These are phyloP conservation scores for Aldrovandia affinis DNA, from an alignment of 2,797 vertebrate genomes.

Conservation along the genomic window DNA sequence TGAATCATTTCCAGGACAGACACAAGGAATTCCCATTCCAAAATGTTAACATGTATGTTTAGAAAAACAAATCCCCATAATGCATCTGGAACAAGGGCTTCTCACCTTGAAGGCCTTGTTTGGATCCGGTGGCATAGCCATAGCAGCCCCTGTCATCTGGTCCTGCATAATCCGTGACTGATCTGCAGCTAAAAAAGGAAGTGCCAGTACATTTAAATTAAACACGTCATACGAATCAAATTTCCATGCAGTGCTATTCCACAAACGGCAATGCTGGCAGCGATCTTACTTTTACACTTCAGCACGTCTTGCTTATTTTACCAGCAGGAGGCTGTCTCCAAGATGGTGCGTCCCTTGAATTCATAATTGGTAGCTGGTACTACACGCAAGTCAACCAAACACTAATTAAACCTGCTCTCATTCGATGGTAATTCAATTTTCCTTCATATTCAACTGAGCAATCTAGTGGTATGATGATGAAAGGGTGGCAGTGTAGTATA, in stretches of 20 bases:
- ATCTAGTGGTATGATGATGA: not conserved
- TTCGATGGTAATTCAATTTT: not conserved
- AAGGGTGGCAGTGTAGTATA: too few relatives aligned
- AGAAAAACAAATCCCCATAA: too few relatives aligned
- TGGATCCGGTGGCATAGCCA: conserved; percentile 83
- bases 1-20: not conserved
- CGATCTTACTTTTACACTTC: not conserved
- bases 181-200: conserved; percentile 70
- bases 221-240: not conserved
- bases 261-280: not conserved
- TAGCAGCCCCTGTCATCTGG: conserved; percentile 80
- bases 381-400: not conserved
- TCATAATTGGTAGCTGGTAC: not conserved
- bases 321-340: not conserved
- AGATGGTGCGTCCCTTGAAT: not conserved
- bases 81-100: not conserved
- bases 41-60: not conserved
- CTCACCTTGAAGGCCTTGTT: conserved; percentile 83
- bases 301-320: not conserved
- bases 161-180: conserved; percentile 82
- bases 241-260: not conserved
- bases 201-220: not conserved
- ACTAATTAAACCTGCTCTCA: not conserved
- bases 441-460: not conserved
- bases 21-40: not conserved